Conservation (phyloP, 2,888 invertebrate species). For the Drosophila flavopinicola region DNA sequence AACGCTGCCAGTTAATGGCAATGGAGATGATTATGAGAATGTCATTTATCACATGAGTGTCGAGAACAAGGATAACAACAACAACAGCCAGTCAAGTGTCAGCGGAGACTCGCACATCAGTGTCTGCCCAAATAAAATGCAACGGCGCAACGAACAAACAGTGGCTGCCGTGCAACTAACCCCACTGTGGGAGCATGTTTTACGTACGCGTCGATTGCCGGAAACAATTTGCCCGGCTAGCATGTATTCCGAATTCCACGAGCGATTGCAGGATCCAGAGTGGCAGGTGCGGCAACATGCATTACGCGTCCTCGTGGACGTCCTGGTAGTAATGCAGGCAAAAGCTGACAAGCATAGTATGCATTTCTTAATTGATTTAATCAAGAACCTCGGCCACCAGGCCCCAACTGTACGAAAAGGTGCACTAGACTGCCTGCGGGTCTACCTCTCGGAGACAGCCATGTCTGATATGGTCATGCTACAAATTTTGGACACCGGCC, state of each 20-base stretch:
- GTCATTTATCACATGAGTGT: too few species aligned
- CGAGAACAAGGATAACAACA: constrained; percentile 55
- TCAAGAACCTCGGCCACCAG: constrained; percentile 91
- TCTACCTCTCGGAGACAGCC: constrained; percentile 89
- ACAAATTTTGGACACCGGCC: constrained; percentile 88
- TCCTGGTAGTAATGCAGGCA: constrained; percentile 89
- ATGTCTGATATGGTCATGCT: constrained; percentile 88
- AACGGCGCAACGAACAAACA: constrained; percentile 51
- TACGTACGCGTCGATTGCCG: constrained; percentile 90
- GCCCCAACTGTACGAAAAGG: constrained; percentile 93
- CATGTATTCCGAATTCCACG: constrained; percentile 89
- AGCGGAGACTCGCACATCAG: constrained; percentile 13
- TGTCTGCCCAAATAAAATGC: constrained; percentile 53
- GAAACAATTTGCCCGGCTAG: constrained; percentile 87
- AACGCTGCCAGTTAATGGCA: constrained; percentile 25
- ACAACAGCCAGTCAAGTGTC: constrained; percentile 34
- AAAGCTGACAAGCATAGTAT: constrained; percentile 87
- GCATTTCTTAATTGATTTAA: constrained; percentile 39
- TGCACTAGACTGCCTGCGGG: constrained; percentile 90
- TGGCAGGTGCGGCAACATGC: constrained; percentile 94
- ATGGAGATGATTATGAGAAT: constrained; percentile 38
- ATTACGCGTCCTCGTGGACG: constrained; percentile 90
- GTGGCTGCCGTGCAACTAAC: constrained; percentile 86
- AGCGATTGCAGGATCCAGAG: constrained; percentile 91
- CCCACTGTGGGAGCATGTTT: constrained; percentile 92